phyloP scores from a whole-genome alignment of 2,888 invertebrate genomes.

The Orchestes rusci region DNA sequence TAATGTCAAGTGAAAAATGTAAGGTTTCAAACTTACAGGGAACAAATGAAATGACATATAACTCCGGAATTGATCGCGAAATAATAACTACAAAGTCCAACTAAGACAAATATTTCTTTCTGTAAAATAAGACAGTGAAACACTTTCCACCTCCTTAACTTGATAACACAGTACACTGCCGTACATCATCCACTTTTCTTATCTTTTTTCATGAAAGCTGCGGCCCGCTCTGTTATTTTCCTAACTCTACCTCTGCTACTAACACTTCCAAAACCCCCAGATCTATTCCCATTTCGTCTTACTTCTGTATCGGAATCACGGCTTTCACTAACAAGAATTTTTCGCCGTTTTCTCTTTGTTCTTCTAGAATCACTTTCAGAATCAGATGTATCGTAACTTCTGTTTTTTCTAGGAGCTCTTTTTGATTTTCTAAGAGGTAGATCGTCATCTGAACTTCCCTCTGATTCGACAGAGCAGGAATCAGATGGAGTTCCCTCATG shows the following conservation, averaged over 20 bases:
- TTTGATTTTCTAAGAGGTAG: slow-evolving; percentile 1
- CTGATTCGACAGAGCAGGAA: slow-evolving; percentile 20
- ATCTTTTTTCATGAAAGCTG: slow-evolving; percentile 47
- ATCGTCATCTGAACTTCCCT: slow-evolving; percentile 3
- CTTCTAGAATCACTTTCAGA: slow-evolving; percentile 24
- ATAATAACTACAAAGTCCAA: too few species aligned
- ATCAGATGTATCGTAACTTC: slow-evolving; percentile 28
- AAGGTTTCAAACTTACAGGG: too few species aligned
- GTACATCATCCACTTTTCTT: slow-evolving; percentile 23
- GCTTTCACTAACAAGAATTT: slow-evolving; percentile 33
- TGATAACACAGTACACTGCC: slow-evolving; percentile 13
- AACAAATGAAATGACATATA: too few species aligned
- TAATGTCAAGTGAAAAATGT: too few species aligned
- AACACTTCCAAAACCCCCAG: slow-evolving; percentile 43
- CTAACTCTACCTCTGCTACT: slow-evolving; percentile 81
- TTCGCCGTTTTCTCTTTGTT: slow-evolving; percentile 32
- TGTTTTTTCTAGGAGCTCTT: slow-evolving; percentile 28
- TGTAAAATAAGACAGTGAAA: too few species aligned
- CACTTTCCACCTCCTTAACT: slow-evolving; percentile 15
- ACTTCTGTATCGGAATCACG: slow-evolving; percentile 17
- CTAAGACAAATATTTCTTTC: too few species aligned
- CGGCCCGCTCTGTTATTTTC: slow-evolving; percentile 72
- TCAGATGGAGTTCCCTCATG: slow-evolving; percentile 28
- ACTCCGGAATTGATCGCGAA: too few species aligned
- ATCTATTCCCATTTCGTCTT: slow-evolving; percentile 19